Evolutionary conservation across 1,140 invertebrate species (phyloP), one percentile per base, ranked within the genome.

Genomic region (Cepaea nemoralis): DNA sequence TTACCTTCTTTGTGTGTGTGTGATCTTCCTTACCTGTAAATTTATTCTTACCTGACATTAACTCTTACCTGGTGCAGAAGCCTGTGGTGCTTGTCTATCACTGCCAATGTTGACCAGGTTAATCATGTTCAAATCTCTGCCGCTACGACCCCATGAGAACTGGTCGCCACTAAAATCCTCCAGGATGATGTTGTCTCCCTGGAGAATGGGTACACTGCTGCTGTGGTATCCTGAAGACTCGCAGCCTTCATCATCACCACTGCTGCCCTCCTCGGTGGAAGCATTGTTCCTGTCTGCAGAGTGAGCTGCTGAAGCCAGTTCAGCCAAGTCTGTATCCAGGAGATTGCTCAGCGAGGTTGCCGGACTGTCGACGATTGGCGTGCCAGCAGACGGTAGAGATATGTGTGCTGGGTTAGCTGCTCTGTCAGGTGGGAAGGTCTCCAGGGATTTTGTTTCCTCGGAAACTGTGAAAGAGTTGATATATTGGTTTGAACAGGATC

Each of bases 91-190:
- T 19, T 27, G 22, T 27, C 45, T 33, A 6, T 40, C 55, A 37
- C 24, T 31, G 16, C 40, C 66, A 12, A 45, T 37, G 14, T 31
- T 35, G 8, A 66, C 77, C 66, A 79, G 16, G 75, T 77, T 77
- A 33, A 77, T 66, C 75, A 77, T 77, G 31, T 66, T 77, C 55
- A 66, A 14, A 66, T 66, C 55, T 50, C 73, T 33, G 45, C 73
- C 40, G 6, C 45, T 33, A 27, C 42, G 45, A 45, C 39, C 31
- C 69, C 69, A 70, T 39, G 69, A 42, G 10, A 42, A 10, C 40
- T 37, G 73, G n/a, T 77, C 75, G n/a, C 48, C 48, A 33, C 24
- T 81, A 50, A 74, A 76, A 48, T 75, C 73, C 63, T 82, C 59
- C 74, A 82, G 31, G n/a, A 79, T 79, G 42, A 79, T 0, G 33